Evolutionary conservation across 2,797 vertebrate species (phyloP).

Genomic region (Semaprochilodus insignis): DNA sequence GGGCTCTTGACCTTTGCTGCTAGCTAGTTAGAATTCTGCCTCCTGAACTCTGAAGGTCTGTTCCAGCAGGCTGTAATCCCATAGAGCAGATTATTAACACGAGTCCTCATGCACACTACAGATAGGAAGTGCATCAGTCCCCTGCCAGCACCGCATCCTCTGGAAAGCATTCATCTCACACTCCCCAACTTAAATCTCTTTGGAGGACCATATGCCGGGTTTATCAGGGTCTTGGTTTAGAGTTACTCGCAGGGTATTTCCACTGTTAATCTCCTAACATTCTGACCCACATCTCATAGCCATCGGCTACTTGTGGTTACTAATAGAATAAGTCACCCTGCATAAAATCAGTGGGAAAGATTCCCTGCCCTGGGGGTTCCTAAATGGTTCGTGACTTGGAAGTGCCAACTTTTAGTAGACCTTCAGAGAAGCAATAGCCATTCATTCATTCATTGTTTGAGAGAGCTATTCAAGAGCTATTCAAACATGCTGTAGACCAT

Average conservation of each 20-base stretch:
- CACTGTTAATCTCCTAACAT: not conserved
- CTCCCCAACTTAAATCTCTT: not conserved
- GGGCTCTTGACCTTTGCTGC: slow-evolving; percentile 8
- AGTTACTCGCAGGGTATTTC: not conserved
- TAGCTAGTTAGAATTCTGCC: not conserved
- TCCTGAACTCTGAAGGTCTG: not conserved
- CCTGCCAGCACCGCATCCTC: not conserved
- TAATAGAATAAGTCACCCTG: not conserved
- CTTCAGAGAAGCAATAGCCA: too few relatives aligned
- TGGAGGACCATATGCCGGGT: not conserved
- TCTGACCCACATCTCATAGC: not conserved
- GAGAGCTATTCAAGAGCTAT: too few relatives aligned
- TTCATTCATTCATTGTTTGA: too few relatives aligned
- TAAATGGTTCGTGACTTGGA: too few relatives aligned
- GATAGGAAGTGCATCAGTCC: not conserved
- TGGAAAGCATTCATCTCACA: not conserved
- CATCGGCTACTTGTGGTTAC: not conserved
- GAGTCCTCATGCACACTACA: not conserved
- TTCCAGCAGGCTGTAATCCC: slow-evolving; percentile 13
- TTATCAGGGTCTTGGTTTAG: not conserved
- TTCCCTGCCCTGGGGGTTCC: too few relatives aligned
- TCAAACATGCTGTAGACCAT: too few relatives aligned
- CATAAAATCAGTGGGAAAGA: too few relatives aligned
- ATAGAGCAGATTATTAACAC: slow-evolving; percentile 14
- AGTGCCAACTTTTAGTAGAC: too few relatives aligned